phyloP scores from a whole-genome alignment of 2,797 vertebrate genomes.

The Falco concolor region DNA sequence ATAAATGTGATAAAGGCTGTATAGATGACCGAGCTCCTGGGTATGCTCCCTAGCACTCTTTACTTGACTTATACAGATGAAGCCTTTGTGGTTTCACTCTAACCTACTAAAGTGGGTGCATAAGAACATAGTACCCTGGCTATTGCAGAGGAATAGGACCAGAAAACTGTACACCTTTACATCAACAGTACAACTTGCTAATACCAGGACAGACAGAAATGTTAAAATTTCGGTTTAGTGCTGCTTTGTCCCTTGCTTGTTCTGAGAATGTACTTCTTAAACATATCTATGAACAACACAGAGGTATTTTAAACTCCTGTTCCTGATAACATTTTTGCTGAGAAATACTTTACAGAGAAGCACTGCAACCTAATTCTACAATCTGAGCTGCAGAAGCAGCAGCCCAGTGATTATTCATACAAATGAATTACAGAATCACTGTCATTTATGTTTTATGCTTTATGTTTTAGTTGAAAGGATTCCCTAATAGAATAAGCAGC shows the following conservation, averaged over 20 bases:
- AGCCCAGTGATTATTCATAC: background rate
- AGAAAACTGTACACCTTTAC: background rate
- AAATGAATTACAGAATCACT: background rate
- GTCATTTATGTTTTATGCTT: background rate
- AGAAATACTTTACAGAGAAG: background rate
- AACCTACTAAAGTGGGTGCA: accelerated
- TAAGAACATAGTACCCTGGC: background rate
- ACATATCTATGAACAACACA: background rate
- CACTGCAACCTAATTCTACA: background rate
- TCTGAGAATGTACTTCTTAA: background rate
- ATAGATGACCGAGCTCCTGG: background rate
- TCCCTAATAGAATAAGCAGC: background rate
- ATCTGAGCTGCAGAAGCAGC: background rate
- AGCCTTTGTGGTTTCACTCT: background rate
- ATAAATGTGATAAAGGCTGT: too few species aligned
- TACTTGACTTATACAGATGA: background rate
- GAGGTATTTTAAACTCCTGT: background rate
- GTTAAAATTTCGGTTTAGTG: background rate
- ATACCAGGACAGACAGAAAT: background rate
- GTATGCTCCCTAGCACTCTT: background rate
- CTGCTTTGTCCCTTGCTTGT: background rate
- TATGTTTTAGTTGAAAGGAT: background rate
- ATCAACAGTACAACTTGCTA: too few species aligned
- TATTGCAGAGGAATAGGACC: background rate
- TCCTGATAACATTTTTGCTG: background rate